Base-by-base conservation (phyloP, 1,140 invertebrate species). In the Arctopsyche grandis region DNA sequence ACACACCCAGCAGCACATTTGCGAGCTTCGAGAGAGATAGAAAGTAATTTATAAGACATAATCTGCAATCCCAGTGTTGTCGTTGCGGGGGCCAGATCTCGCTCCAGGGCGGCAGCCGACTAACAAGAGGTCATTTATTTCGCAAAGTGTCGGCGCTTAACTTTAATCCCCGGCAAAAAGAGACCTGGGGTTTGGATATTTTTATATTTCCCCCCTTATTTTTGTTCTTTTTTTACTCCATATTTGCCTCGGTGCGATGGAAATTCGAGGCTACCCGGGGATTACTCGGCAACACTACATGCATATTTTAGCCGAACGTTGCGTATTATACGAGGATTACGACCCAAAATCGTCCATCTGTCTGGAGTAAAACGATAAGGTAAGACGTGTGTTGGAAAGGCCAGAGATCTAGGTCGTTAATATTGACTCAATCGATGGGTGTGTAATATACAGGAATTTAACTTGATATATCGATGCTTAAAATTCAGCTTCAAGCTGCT, bases 61-160 rank as follows among this genome's bases (percentile, higher is more conserved):
- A 81, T 81, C 80, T 77, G 52, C 78, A 79, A 79, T 79, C 77
- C 74, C 69, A 71, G 46, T 58, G 48, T 79, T 60, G 69, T 70
- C 75, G 77, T 58, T 63, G 4, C 74, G 24, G 9, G 60, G 71
- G 26, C 12, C 24, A 29, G 29, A 29, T 46, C 12, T n/a, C 26
- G 24, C 43, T 29, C 44, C 44, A 66, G 69, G 58, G 63, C 56
- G 70, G n/a, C 74, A 69, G 74, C 78, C 43, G 75, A 75, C 69
- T 79, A 75, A 75, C 78, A 82, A 81, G 80, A 79, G 80, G 80
- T 81, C 80, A 81, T 81, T 81, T 81, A 81, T 81, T 81, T 77
- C 56, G 63, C 66, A 73, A 77, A 81, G 73, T 81, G 77, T 76
- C 80, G 77, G 77, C 78, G 69, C 80, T 81, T 81, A 79, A 43